Conservation (phyloP, 2,888 invertebrate genomes). For the Synergus gifuensis region DNA sequence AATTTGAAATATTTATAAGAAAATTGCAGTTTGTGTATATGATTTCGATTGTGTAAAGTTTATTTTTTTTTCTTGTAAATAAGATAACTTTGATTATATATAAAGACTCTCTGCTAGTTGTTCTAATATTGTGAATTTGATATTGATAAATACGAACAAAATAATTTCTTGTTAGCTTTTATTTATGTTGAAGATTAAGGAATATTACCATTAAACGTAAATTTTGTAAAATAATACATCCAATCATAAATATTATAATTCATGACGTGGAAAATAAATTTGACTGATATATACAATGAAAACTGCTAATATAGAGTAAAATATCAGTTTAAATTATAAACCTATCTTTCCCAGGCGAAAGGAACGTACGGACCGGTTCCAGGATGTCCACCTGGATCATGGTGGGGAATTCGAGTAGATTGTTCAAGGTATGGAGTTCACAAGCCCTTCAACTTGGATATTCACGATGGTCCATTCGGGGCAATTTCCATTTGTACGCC, state of each 20-base stretch:
- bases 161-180: background rate
- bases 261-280: background rate
- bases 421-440: conserved; percentile 73
- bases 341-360: background rate
- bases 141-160: background rate
- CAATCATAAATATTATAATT: background rate
- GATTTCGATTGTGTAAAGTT: too few relatives aligned
- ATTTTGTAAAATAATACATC: background rate
- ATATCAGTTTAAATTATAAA: background rate
- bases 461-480: conserved; percentile 70
- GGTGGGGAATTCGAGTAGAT: conserved; percentile 76
- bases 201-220: background rate
- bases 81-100: background rate
- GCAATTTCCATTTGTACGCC: conserved; percentile 71
- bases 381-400: conserved; percentile 68
- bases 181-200: background rate
- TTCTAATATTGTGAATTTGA: background rate
- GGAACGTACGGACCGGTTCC: conserved; percentile 66
- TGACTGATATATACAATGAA: background rate
- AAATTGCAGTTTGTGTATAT: background rate
- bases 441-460: conserved; percentile 66
- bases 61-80: background rate
- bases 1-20: background rate
- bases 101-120: background rate
- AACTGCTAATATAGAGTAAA: background rate